Evolutionary conservation across 2,113 vertebrate genomes (phyloP), one percentile per base, ranked within the genome.

Genomic region (Burhinus oedicnemus): DNA sequence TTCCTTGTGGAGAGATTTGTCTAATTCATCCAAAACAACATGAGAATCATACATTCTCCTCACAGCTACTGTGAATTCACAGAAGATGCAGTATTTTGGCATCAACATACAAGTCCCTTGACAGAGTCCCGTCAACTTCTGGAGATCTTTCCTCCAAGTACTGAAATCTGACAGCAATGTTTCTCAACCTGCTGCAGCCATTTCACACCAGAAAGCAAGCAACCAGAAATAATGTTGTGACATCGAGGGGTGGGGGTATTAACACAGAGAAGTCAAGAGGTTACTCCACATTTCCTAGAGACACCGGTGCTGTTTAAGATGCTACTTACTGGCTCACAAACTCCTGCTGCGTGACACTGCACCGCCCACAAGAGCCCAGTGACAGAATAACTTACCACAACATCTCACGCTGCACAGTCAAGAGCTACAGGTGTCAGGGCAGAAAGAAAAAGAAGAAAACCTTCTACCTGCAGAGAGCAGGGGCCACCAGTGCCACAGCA

Each of bases 131-230:
- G 38, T 77, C 36, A 12, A 3, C 40, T 36, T 49, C 74, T 22
- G 19, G 18, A 58, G 44, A 36, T 11, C 6, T n/a, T 5, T 26
- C 18, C 23, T 68, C 51, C 52, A 34, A 5, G 9, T 10, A 27
- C 6, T 1, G 13, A 71, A 8, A 32, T 13, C 40, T 6, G 32
- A 87, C 61, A 52, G 30, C 1, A 0, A 0, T 3, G 3, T 38
- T 77, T 19, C 71, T 44, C 20, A 36, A 38, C 19, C 30, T 5
- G 25, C 70, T 64, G 18, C 44, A 57, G 66, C 44, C 14, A 29
- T 57, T 83, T 30, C 26, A 17, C 62, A 76, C 20, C 68, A 85
- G 47, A 62, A 74, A 75, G 34, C 0, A 76, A 64, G 18, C 47
- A 47, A 51, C 7, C 72, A 62, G 23, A 38, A 66, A 69, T 6